Base-by-base conservation (phyloP, 2,113 vertebrate species). In the Pogona vitticeps region DNA sequence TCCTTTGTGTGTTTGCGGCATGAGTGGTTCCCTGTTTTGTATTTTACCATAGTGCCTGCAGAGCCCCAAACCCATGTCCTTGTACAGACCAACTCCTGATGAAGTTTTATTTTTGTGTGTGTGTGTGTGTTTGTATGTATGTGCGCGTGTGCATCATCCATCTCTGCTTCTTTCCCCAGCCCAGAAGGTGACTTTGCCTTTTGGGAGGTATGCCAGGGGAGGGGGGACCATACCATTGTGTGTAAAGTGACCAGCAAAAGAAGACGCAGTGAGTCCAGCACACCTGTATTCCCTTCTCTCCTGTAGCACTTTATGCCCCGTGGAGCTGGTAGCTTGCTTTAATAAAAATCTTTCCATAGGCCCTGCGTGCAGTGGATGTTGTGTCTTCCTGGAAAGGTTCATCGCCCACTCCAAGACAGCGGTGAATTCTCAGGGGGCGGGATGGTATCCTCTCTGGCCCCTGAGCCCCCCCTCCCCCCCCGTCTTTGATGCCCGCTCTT, bases 11-110 rank as follows among this genome's bases (percentile, higher is more conserved):
- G 56, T 46, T 17, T 1, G 1, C 23, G 42, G 28, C 28, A 5
- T 59, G 26, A 26, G 23, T 52, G 23, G 12, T 52, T 82, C 17
- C n/a, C 33, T 38, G 8, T n/a, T 63, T 85, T 78, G 0, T 56
- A 42, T 6, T 42, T n/a, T 61, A 86, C 56, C 40, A n/a, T 1
- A 56, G 52, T 23, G 7, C 70, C 76, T 79, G 26, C n/a, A 40
- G 82, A 56, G 46, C 7, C 36, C 36, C 23, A 23, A 28, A 21
- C 23, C n/a, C 15, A 13, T 23, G 40, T n/a, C 58, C 42, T 80
- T 84, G 87, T 84, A 84, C 70, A 84, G 76, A 68, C 31, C 40
- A 31, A 18, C 71, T 73, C 71, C 59, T 7, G 56, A 73, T 38
- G 31, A 52, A 42, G 1, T 33, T 59, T 65, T 81, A 52, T 38